Percentiles rank a stretch among this genome's conserved stretches.
Evolutionary conservation across 2,888 invertebrate genomes (phyloP).

Genomic region (Drosophila nr. perissopoda): DNA sequence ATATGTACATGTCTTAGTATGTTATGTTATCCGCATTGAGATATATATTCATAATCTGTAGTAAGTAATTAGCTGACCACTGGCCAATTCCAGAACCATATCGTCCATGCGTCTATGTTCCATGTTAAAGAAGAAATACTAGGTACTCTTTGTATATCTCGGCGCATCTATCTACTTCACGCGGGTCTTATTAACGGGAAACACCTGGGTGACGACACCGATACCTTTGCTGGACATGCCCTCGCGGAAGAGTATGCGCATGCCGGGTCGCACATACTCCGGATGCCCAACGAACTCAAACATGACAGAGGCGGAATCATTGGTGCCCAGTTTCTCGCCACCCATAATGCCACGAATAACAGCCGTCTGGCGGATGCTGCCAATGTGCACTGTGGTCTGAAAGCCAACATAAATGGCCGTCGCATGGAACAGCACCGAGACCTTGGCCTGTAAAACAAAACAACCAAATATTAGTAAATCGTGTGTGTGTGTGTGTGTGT

Average conservation of each 20-base stretch:
- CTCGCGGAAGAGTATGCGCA: conserved; percentile 93
- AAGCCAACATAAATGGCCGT: conserved; percentile 93
- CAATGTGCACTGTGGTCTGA: conserved; percentile 97
- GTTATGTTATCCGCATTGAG: conserved; percentile 43
- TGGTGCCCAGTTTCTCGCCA: conserved; percentile 87
- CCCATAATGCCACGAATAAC: conserved; percentile 91
- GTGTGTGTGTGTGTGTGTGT: background rate
- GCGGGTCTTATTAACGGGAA: conserved; percentile 86
- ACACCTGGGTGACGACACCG: conserved; percentile 92
- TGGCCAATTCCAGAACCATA: conserved; percentile 1
- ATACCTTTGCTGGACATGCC: conserved; percentile 92
- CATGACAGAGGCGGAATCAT: conserved; percentile 93
- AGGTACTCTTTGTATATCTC: conserved; percentile 15
- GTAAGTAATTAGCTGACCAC: conserved; percentile 34
- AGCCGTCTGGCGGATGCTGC: conserved; percentile 98
- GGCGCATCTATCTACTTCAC: conserved; percentile 35
- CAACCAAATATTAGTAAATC: no score
- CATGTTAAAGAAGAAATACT: conserved; percentile 23
- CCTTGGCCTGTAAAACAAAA: conserved; percentile 89
- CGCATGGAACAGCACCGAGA: conserved; percentile 95
- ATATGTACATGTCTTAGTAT: conserved; percentile 61
- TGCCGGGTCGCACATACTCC: conserved; percentile 92
- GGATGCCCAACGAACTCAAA: conserved; percentile 96
- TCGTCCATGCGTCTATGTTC: conserved; percentile 1
- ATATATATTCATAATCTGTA: conserved; percentile 50